Base-by-base conservation (phyloP, 53 echinoderm and acorn worm species). In the Stichopus horrens region DNA sequence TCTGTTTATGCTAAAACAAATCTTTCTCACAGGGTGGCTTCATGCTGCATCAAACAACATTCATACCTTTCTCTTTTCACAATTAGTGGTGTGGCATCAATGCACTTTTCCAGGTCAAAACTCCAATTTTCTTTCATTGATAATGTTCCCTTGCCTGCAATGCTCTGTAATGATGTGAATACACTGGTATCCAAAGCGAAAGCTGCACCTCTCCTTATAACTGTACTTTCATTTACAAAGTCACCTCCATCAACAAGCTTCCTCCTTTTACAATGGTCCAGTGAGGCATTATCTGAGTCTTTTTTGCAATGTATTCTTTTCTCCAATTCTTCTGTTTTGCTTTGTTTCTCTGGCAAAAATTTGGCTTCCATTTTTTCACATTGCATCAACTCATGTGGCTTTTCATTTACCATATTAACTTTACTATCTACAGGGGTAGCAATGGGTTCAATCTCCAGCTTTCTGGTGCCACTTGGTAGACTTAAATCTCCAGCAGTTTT, bases 81-180 rank as follows among this genome's bases (percentile, higher is more conserved):
- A 21, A 97, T 57, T 14, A 95, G 84, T 22, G 97, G 95, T 20
- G 97, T 95, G 51, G 97, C 97, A 90, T 97, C 97, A 5, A 97
- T 92, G 90, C 97, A 97, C 84, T 97, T 95, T 9, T 95, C 94
- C 18, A 92, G 93, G 77, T 93, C 90, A 21, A 89, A 91, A 55
- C 86, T 89, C 96, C 96, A 96, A 58, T 55, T 90, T 84, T 91
- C 88, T 52, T 73, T 14, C 22, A 95, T n/a, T 57, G 52, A 75
- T n/a, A 90, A 71, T n/a, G 18, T 18, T 18, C 7, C 71, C 18
- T 20, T 18, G 7, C 19, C 71, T 71, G 71, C 19, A n/a, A 71
- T 71, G 7, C 19, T 20, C 19, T 71, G 71, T 18, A 20, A 6
- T 71, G 19, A 18, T 20, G 19, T 71, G 71, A 20, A 21, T 7